Conservation (phyloP, 2,888 invertebrate species). For the Xestia sexstrigata region DNA sequence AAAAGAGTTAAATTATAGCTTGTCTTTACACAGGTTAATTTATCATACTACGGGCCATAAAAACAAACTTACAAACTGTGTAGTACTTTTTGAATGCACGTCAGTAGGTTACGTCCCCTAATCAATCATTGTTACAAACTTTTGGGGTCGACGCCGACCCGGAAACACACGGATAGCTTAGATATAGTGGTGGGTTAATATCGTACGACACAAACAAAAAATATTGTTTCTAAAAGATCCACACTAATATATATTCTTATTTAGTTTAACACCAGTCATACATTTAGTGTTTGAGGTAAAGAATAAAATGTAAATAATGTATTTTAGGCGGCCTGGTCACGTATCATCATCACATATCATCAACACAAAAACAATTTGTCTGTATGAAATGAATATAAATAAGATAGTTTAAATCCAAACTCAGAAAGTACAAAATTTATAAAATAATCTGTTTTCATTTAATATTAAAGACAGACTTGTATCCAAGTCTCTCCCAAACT, state of each 20-base stretch:
- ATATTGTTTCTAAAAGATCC: neutral
- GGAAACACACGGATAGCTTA: neutral
- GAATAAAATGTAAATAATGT: neutral
- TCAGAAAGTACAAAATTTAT: neutral
- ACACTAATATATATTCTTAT: neutral
- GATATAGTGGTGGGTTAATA: neutral
- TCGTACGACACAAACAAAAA: neutral
- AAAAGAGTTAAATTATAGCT: neutral
- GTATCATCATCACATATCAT: too few species aligned
- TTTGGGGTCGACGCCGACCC: slow-evolving; percentile 10
- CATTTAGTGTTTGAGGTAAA: neutral
- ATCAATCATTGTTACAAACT: slow-evolving; percentile 39
- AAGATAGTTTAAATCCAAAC: neutral
- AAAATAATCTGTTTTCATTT: slow-evolving; percentile 9
- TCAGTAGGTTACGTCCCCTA: neutral
- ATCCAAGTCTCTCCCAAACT: neutral
- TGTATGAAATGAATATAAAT: neutral
- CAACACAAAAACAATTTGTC: neutral
- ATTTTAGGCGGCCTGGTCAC: neutral
- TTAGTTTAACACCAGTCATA: neutral
- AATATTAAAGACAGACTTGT: slow-evolving; percentile 5
- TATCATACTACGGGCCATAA: neutral
- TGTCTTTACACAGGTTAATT: neutral
- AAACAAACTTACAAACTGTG: neutral
- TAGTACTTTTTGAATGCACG: neutral